These are phyloP conservation scores for Chironomus tepperi DNA, from an alignment of 1,140 invertebrate species.

Conservation along the genomic window DNA sequence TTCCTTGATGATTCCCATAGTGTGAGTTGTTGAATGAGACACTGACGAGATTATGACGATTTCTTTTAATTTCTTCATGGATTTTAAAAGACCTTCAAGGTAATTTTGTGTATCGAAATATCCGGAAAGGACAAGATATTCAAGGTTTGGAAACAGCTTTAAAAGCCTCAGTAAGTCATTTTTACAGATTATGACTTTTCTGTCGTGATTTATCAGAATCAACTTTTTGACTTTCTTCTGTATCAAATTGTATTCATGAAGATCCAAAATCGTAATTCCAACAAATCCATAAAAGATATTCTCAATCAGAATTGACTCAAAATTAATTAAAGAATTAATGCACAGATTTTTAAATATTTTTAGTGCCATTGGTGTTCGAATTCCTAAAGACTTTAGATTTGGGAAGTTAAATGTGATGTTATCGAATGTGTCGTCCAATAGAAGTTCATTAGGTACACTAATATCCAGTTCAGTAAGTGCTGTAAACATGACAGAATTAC, in stretches of 20 bases:
- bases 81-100: background rate
- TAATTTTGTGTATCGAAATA: background rate
- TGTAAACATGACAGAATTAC: background rate
- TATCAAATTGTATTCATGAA: background rate
- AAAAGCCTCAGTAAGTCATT: background rate
- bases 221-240: background rate
- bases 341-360: background rate
- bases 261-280: background rate
- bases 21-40: background rate
- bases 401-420: background rate
- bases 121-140: background rate
- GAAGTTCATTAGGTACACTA: background rate
- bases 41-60: background rate
- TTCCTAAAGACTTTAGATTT: background rate
- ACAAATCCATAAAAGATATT: slow-evolving; percentile 8
- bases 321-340: background rate
- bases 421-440: background rate
- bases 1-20: background rate
- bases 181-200: background rate
- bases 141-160: background rate
- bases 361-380: background rate
- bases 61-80: background rate
- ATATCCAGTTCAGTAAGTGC: background rate
- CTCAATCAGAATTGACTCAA: background rate
- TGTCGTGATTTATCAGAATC: background rate